A percentile compares a stretch with the other conserved stretches of the same genome.
Evolutionary conservation across 2,113 vertebrate species (phyloP).

Genomic region (Orycteropus afer): DNA sequence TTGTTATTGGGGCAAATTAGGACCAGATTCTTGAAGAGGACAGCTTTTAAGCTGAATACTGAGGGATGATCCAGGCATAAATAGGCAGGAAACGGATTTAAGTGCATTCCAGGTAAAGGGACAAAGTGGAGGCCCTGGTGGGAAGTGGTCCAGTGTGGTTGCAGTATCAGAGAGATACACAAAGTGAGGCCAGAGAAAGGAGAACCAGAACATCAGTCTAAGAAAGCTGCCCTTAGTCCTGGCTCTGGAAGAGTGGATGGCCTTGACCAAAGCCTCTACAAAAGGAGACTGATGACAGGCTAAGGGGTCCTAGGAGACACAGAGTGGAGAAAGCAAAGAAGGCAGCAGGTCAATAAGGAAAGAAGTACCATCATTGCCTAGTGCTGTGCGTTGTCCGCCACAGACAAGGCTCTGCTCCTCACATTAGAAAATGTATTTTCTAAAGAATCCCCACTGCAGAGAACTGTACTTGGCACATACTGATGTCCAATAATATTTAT

Average conservation of each 20-base stretch:
- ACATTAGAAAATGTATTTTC: not conserved
- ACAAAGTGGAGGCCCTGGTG: not conserved
- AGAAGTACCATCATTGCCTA: not conserved
- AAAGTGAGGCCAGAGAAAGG: not conserved
- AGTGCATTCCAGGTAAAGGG: not conserved
- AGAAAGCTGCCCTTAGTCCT: not conserved
- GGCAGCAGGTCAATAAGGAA: not conserved
- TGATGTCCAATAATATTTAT: not conserved
- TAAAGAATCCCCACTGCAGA: not conserved
- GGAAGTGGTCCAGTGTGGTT: not conserved
- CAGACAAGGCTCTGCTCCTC: not conserved
- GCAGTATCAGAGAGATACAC: rapidly evolving
- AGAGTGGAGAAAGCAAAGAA: not conserved
- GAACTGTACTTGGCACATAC: not conserved
- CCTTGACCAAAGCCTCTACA: not conserved
- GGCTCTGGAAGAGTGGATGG: rapidly evolving
- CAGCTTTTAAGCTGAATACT: not conserved
- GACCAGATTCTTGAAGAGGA: not conserved
- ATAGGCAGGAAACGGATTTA: not conserved
- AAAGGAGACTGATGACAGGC: not conserved
- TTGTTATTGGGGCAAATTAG: not conserved
- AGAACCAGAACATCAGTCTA: not conserved
- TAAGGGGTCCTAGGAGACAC: not conserved
- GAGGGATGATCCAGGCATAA: not conserved
- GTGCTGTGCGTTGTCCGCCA: too few species aligned